Base-by-base conservation (phyloP, 2,797 vertebrate species). In the Sparidentex hasta region DNA sequence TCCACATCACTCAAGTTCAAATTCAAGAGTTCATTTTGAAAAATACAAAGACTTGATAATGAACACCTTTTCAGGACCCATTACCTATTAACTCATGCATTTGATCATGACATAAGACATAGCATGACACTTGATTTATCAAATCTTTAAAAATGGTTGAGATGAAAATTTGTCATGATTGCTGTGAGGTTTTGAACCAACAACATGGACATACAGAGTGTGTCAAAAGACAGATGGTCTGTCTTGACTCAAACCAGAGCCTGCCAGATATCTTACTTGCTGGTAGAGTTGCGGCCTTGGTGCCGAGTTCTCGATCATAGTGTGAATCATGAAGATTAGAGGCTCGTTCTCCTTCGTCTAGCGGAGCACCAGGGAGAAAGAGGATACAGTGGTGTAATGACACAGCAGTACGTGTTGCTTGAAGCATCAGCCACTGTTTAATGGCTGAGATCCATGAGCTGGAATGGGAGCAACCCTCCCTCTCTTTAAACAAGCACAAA, bases 281-380 rank as follows among this genome's bases (percentile, higher is more conserved):
- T 99, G 97, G 97, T 98, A 99, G 94, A 99, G 98, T 95, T 99
- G 98, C 0, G 98, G 98, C 96, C 98, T 97, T 74, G 98, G 97
- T 90, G 98, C 98, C 61, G 97, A 99, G 96, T 99, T 99, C 97
- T 99, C 98, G 95, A 99, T 99, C 98, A 99, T 97, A 95, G 98
- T 97, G 97, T 99, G 98, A 97, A 98, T 98, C 97, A 97, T 96
- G 97, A 96, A 96, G 98, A 99, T 99, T 94, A 99, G 95, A 92
- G 98, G 98, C 95, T 99, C 97, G 94, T 98, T 99, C 93, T 99
- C 98, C 96, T 99, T 99, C 96, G 97, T 99, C 98, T 99, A 96
- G 95, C 91, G 85, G 91, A 96, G 95, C 63, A 50, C 73, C 81
- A 48, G 87, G 87, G 85, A 90, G 80, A 87, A 59, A 93, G 83